Base-by-base conservation (phyloP, 2,888 invertebrate species). In the Rambutsinella grinnellia region DNA sequence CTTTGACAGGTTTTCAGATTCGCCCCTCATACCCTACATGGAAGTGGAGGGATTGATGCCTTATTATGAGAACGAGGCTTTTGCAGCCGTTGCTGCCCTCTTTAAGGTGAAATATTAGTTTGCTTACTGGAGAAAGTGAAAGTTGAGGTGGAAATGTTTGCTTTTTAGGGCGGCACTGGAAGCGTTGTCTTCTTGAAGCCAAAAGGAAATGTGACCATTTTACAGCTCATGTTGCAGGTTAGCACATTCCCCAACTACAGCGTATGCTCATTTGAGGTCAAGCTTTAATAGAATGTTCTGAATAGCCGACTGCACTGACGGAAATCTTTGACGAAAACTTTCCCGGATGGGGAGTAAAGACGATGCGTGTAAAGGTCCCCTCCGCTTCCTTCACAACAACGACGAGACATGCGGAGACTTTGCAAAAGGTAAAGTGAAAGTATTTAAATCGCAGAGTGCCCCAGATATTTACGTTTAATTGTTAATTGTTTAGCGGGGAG, bases 241-340 rank as follows among this genome's bases (percentile, higher is more conserved):
- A n/a, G n/a, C n/a, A n/a, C n/a, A n/a, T 17, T n/a, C n/a, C n/a
- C n/a, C n/a, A n/a, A n/a, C n/a, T n/a, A n/a, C n/a, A n/a, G n/a
- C n/a, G n/a, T n/a, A n/a, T n/a, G n/a, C n/a, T n/a, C n/a, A n/a
- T n/a, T n/a, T n/a, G n/a, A n/a, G n/a, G n/a, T n/a, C n/a, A n/a
- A n/a, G n/a, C n/a, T n/a, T n/a, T n/a, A n/a, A n/a, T n/a, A n/a
- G n/a, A n/a, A n/a, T n/a, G n/a, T n/a, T n/a, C n/a, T n/a, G n/a
- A n/a, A n/a, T n/a, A n/a, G 17, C 80, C 80, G 10, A 80, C 76
- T 21, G 78, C 80, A 0, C 57, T 80, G 0, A 80, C 80, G 2
- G 79, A 78, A 62, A 80, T 80, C 60, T 80, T 80, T 44, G 80
- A 80, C 17, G 80, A 80, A 71, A 76, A 76, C 56, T 80, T 80